Evolutionary conservation across 1,140 invertebrate genomes (phyloP).

Genomic region (Brachionus paranguensis): DNA sequence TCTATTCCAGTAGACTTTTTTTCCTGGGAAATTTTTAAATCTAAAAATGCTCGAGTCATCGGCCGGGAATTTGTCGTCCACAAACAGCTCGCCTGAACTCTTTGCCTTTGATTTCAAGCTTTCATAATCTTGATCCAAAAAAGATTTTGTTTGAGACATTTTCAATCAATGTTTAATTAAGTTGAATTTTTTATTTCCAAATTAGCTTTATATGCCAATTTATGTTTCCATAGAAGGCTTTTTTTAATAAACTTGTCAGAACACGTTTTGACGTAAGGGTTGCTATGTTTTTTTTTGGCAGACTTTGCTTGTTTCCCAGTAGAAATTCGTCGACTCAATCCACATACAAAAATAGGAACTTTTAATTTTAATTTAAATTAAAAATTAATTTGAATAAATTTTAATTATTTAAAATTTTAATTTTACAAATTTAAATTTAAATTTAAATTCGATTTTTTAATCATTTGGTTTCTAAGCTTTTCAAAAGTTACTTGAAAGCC

Average conservation of each 20-base stretch:
- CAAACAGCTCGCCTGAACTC: conserved; percentile 61
- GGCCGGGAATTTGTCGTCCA: conserved; percentile 66
- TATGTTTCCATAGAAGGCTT: not conserved
- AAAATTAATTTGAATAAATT: too few relatives aligned
- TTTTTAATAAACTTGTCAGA: not conserved
- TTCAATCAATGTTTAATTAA: not conserved
- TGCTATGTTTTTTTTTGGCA: not conserved
- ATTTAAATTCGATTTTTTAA: too few relatives aligned
- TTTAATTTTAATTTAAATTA: too few relatives aligned
- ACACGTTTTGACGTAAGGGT: not conserved
- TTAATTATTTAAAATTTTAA: too few relatives aligned
- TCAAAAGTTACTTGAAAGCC: too few relatives aligned
- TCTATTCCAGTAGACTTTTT: conserved; percentile 57
- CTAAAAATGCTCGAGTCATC: conserved; percentile 60
- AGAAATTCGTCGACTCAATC: too few relatives aligned
- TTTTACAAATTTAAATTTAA: too few relatives aligned
- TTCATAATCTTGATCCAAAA: not conserved
- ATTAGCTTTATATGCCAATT: not conserved
- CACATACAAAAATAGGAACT: too few relatives aligned
- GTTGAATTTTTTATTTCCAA: not conserved
- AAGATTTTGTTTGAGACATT: not conserved
- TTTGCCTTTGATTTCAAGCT: not conserved
- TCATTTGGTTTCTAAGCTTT: too few relatives aligned
- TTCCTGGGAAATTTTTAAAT: conserved; percentile 44
- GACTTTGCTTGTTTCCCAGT: too few relatives aligned